A percentile compares a stretch with the other conserved stretches of the same genome.
phyloP scores from a whole-genome alignment of 1,140 invertebrate species.

The Eufriesea mexicana region DNA sequence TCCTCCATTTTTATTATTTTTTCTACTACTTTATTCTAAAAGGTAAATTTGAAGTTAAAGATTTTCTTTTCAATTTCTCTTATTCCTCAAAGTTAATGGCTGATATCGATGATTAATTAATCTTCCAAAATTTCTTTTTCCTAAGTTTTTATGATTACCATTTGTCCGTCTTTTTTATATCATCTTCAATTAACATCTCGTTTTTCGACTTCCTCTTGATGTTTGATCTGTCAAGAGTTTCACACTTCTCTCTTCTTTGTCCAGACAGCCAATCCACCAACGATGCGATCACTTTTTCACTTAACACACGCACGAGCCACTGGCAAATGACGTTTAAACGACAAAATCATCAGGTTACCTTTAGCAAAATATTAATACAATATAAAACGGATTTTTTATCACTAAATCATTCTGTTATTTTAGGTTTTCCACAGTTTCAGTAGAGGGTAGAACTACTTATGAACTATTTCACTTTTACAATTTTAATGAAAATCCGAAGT shows the following conservation, averaged over 20 bases:
- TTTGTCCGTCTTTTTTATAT: constrained; percentile 8
- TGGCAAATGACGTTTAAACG: not conserved
- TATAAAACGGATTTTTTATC: not conserved
- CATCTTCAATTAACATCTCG: constrained; percentile 22
- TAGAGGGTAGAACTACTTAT: not conserved
- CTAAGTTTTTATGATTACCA: constrained; percentile 12
- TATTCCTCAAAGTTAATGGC: too few relatives aligned
- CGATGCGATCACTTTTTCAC: constrained; percentile 27
- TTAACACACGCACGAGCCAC: not conserved
- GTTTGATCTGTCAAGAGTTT: not conserved
- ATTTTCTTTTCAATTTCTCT: not conserved
- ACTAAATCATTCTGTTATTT: not conserved
- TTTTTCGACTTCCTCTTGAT: not conserved
- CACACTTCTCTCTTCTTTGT: constrained; percentile 2
- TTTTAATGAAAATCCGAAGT: not conserved
- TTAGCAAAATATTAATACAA: not conserved
- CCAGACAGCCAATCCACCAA: not conserved
- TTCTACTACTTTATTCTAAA: not conserved
- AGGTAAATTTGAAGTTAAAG: not conserved
- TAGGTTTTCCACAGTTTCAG: too few relatives aligned
- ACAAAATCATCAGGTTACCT: not conserved
- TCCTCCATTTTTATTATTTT: constrained; percentile 45
- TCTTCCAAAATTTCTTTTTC: not conserved
- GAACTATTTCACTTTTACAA: too few relatives aligned
- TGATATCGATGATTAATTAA: too few relatives aligned